Evolutionary conservation across 2,113 vertebrate species (phyloP), one percentile per base, ranked within the genome.

Genomic region (Ictidomys tridecemlineatus): DNA sequence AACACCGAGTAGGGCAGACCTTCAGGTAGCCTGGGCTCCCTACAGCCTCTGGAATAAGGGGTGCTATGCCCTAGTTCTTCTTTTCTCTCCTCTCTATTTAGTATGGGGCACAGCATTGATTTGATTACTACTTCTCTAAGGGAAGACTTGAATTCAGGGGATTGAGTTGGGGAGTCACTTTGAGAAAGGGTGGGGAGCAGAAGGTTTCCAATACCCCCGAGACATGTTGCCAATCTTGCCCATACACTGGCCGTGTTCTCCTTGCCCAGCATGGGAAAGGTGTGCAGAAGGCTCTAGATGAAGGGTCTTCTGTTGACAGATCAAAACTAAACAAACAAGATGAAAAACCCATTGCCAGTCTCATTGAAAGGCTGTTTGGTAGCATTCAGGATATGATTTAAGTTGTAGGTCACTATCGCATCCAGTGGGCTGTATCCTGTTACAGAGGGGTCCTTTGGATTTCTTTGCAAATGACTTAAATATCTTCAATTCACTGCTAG

Each of bases 391-490:
- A 58, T 82, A 3, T 28, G 26, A n/a, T 69, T 88, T 24, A 83
- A 77, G 8, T 73, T 39, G 34, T 1, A 85, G 9, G 26, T 48
- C 22, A 28, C 1, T 30, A 11, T 53, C 34, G 11, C 1, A 70
- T 48, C 63, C 73, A 94, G n/a, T 82, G 42, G 53, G 53, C 45
- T 74, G 3, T 32, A 18, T 79, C 42, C 22, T 67, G 5, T 85
- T 69, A 85, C 17, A 17, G 56, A 86, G n/a, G 13, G 56, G 13
- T 51, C 14, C 18, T 83, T 70, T 89, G 69, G 10, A 89, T 77
- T 92, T 70, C 63, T 84, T 48, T 37, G 11, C 89, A 69, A 92
- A 51, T 79, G 77, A 34, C 53, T 93, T 67, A 87, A 91, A 58
- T 82, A 16, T 76, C 18, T 93, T 91, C 39, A 39, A 2, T 70